phyloP scores from a whole-genome alignment of 2,888 invertebrate species.

The Ormyrus rosae region DNA sequence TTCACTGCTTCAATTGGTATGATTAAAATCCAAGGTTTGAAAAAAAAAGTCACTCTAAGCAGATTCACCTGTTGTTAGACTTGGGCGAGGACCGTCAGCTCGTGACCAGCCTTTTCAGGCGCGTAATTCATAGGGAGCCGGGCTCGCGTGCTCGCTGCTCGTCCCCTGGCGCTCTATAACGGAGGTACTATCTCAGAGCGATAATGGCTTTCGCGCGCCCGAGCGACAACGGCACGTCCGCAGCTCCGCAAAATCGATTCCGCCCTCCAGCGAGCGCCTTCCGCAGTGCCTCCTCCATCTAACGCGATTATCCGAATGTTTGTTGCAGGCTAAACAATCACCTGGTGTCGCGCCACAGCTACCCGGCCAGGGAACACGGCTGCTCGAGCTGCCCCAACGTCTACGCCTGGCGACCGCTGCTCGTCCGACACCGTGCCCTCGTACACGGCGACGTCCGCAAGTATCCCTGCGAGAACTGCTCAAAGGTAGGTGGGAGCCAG shows the following conservation, averaged over 20 bases:
- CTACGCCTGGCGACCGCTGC: slow-evolving; percentile 88
- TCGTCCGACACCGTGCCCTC: slow-evolving; percentile 89
- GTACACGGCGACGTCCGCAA: slow-evolving; percentile 89
- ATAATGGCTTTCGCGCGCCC: slow-evolving; percentile 69
- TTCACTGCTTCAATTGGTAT: too few relatives aligned
- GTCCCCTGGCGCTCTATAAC: slow-evolving; percentile 68
- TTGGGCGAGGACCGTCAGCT: slow-evolving; percentile 38
- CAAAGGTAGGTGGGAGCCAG: slow-evolving; percentile 90
- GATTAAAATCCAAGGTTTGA: too few relatives aligned
- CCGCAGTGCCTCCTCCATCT: background rate
- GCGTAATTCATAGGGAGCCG: slow-evolving; percentile 63
- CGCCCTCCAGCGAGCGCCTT: background rate
- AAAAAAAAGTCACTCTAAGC: slow-evolving; percentile 13
- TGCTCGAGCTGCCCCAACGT: slow-evolving; percentile 91
- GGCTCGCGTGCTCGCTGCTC: slow-evolving; percentile 72
- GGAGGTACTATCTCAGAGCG: slow-evolving; percentile 69
- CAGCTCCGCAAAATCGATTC: slow-evolving; percentile 7
- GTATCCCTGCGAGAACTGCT: slow-evolving; percentile 95
- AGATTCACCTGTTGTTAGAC: slow-evolving; percentile 69
- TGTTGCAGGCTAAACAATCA: slow-evolving; percentile 89
- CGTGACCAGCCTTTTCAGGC: slow-evolving; percentile 49
- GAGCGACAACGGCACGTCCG: slow-evolving; percentile 6
- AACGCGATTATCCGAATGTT: slow-evolving; percentile 15
- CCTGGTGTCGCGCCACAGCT: slow-evolving; percentile 86
- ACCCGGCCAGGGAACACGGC: slow-evolving; percentile 85